A percentile compares a stretch with the other conserved stretches of the same genome.
Evolutionary conservation across 2,113 vertebrate genomes (phyloP).

Genomic region (Stigmatopora argus): DNA sequence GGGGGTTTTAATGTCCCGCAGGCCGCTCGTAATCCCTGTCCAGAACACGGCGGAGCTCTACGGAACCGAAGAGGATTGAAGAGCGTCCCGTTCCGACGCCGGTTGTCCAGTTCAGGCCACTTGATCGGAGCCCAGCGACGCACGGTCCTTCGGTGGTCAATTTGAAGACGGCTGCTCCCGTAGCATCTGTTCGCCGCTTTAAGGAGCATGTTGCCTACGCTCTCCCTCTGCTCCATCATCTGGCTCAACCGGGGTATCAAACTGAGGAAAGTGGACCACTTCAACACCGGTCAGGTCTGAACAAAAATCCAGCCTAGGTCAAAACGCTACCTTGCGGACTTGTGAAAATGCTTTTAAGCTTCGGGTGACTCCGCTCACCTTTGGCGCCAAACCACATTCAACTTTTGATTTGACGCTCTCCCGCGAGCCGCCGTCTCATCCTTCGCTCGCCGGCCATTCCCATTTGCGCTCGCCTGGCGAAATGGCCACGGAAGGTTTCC

Average conservation of each 20-base stretch:
- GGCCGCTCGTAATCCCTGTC: conserved; percentile 38
- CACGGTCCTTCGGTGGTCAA: conserved; percentile 29
- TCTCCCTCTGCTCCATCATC: conserved; percentile 81
- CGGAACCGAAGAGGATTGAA: conserved; percentile 42
- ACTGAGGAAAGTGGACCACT: conserved; percentile 74
- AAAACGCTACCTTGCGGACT: conserved; percentile 26
- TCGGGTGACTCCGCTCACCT: conserved; percentile 43
- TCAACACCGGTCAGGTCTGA: conserved; percentile 68
- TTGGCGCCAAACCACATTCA: conserved; percentile 10
- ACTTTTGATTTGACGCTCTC: conserved; percentile 24
- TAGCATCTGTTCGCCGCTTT: conserved; percentile 47
- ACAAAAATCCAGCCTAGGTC: conserved; percentile 15
- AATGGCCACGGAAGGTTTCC: conserved; percentile 82
- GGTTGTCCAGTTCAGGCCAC: conserved; percentile 34
- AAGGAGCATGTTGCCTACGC: conserved; percentile 83
- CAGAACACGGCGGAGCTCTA: conserved; percentile 38
- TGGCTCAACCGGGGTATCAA: conserved; percentile 85
- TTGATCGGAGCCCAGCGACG: conserved; percentile 22
- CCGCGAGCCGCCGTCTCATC: conserved; percentile 23
- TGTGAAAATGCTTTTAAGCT: conserved; percentile 59
- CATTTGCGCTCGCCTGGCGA: conserved; percentile 36
- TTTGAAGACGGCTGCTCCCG: conserved; percentile 21
- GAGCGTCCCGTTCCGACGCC: conserved; percentile 26
- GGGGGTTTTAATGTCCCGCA: conserved; percentile 19
- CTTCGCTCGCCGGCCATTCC: conserved; percentile 49